phyloP scores from a whole-genome alignment of 2,113 vertebrate species.

The Callospermophilus lateralis region DNA sequence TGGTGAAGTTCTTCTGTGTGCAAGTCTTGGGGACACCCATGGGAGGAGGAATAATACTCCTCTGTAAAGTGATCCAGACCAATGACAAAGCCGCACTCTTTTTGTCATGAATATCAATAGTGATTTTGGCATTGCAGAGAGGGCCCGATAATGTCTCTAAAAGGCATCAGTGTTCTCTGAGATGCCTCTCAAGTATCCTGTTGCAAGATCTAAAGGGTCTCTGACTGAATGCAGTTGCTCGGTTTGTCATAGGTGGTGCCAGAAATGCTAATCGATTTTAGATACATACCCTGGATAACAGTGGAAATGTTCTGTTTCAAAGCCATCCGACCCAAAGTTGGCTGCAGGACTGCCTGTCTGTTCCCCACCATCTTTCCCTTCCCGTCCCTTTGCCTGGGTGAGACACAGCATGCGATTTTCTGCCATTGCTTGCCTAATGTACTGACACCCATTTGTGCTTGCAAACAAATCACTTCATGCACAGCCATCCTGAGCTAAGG shows the following conservation, averaged over 20 bases:
- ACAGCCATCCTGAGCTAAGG: not conserved
- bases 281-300: constrained; percentile 81
- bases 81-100: constrained; percentile 78
- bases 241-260: constrained; percentile 86
- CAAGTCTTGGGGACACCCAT: constrained; percentile 38
- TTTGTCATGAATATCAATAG: constrained; percentile 74
- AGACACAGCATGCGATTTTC: not conserved
- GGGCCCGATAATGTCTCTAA: constrained; percentile 83
- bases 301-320: constrained; percentile 85
- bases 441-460: not conserved
- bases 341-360: constrained; percentile 62
- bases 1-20: constrained; percentile 40
- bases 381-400: not conserved
- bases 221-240: constrained; percentile 82
- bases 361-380: constrained; percentile 42
- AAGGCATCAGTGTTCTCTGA: constrained; percentile 85
- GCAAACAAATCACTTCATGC: not conserved
- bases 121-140: constrained; percentile 79
- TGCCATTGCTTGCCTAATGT: not conserved
- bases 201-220: constrained; percentile 85
- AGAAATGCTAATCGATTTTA: constrained; percentile 88
- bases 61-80: constrained; percentile 77
- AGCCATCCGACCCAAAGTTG: constrained; percentile 79
- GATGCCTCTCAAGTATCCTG: constrained; percentile 83
- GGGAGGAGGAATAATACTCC: constrained; percentile 58